Evolutionary conservation across 2,113 vertebrate genomes (phyloP).

Genomic region (Zosterops hypoxanthus): DNA sequence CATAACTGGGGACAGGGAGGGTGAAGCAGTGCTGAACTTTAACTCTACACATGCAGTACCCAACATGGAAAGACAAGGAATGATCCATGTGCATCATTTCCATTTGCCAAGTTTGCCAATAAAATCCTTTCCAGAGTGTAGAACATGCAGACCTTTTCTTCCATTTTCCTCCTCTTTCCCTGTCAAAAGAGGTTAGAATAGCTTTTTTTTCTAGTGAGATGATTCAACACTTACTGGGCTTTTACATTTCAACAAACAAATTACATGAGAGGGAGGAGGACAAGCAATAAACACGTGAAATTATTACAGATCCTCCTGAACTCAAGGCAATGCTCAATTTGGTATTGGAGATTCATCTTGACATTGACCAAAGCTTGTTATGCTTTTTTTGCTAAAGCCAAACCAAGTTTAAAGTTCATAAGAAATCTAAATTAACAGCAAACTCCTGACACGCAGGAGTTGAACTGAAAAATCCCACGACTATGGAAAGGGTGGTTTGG

Average conservation of each 20-base stretch:
- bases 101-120: not conserved
- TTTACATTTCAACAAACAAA: not conserved
- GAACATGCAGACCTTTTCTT: not conserved
- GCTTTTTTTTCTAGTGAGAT: not conserved
- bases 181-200: not conserved
- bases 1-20: not conserved
- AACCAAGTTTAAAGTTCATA: not conserved
- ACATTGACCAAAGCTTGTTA: not conserved
- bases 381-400: not conserved
- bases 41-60: not conserved
- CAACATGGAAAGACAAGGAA: not conserved
- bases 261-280: not conserved
- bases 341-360: not conserved
- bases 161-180: not conserved
- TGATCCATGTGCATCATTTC: not conserved
- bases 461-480: not conserved
- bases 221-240: not conserved
- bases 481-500: not conserved
- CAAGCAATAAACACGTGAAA: not conserved
- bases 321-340: not conserved
- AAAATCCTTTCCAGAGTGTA: not conserved
- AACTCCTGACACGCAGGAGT: not conserved
- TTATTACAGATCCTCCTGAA: not conserved
- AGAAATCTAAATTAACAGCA: not conserved
- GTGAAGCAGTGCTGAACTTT: not conserved